Evolutionary conservation across 2,888 invertebrate species (phyloP).

Genomic region (Stomorhina lunata): DNA sequence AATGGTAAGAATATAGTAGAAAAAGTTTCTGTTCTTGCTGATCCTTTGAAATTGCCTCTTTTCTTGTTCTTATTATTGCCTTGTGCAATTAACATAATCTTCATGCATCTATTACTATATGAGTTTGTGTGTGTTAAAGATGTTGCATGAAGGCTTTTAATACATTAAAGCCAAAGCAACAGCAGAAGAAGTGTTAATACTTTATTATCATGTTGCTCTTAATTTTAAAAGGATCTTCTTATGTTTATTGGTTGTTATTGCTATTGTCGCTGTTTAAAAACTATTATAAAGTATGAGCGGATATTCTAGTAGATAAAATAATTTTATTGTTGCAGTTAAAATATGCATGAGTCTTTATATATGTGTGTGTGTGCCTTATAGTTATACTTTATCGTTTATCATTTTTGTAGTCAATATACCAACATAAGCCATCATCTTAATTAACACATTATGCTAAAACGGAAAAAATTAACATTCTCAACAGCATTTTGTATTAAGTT

Average conservation of each 20-base stretch:
- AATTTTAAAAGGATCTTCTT: slow-evolving; percentile 42
- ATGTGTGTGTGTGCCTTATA: background rate
- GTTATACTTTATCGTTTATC: slow-evolving; percentile 36
- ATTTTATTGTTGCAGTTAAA: background rate
- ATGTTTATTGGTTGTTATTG: background rate
- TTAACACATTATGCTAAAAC: slow-evolving; percentile 64
- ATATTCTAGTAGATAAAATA: background rate
- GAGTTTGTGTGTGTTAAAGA: too few relatives aligned
- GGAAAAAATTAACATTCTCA: slow-evolving; percentile 56
- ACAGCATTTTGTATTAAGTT: slow-evolving; percentile 49
- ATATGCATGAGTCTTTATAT: background rate
- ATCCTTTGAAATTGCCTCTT: background rate
- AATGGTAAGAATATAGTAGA: too few relatives aligned
- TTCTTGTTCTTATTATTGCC: slow-evolving; percentile 40
- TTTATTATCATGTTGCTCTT: slow-evolving; percentile 54
- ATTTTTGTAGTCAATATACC: slow-evolving; percentile 40
- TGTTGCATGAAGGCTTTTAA: slow-evolving; percentile 36
- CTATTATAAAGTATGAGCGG: background rate
- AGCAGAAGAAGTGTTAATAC: slow-evolving; percentile 56
- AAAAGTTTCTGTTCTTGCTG: background rate
- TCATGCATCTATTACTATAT: slow-evolving; percentile 46
- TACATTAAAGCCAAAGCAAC: slow-evolving; percentile 32
- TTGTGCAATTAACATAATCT: slow-evolving; percentile 55
- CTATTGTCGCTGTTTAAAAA: background rate
- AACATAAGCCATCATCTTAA: slow-evolving; percentile 63